Evolutionary conservation across 2,888 invertebrate species (phyloP), one percentile per base, ranked within the genome.

Genomic region (Sycophila texana): DNA sequence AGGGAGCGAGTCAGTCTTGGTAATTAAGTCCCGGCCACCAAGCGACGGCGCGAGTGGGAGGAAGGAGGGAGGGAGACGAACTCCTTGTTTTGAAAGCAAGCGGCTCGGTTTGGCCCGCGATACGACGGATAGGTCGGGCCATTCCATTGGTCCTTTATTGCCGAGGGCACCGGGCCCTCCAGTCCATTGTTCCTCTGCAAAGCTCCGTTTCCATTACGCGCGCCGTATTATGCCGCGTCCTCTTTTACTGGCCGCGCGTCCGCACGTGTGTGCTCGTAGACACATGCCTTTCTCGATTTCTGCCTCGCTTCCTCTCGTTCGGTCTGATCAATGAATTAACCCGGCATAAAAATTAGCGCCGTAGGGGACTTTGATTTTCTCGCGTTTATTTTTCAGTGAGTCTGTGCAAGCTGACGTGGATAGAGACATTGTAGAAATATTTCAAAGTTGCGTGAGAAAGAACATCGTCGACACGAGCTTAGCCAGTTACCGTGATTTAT

Each of bases 71-170:
- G 57, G 18, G 58, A 53, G 58, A 7, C 39, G 39, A 39, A 39
- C 39, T 39, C 39, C 51, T 53, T 55, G 66, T 72, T 78, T 67
- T 78, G 77, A 78, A 53, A 60, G 67, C 66, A 68, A 73, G 68
- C 68, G 60, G 73, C 22, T 67, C 55, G 60, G 68, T 60, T 73
- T 78, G 77, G 53, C 26, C n/a, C 53, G 73, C 30, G 73, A 60
- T 74, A 63, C 74, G 79, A 79, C 70, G 65, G 70, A 70, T 74
- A 70, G 67, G 49, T 49, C 74, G 70, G 30, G 70, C 70, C 58
- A 70, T 71, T 74, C 58, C 63, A 79, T 79, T 70, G 65, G 74
- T 18, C 79, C 65, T 70, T 74, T 65, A 74, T 71, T 74, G 68
- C 55, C 22, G 14, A 58, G 71, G 57, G 61, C 63, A 57, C 10